Evolutionary conservation across 1,140 invertebrate species (phyloP).

Genomic region (Thrips palmi): DNA sequence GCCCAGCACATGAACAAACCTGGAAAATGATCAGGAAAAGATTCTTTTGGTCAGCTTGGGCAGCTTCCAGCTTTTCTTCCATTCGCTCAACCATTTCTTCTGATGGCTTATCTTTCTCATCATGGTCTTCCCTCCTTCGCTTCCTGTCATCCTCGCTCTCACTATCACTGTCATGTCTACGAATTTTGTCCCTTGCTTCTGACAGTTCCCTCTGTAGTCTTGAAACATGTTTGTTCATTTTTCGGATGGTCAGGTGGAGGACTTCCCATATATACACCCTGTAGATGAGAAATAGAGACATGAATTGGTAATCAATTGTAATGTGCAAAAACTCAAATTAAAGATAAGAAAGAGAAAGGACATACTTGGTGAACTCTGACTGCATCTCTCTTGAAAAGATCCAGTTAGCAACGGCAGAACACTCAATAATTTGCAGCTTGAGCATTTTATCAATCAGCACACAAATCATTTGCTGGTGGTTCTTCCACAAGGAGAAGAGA

Average conservation of each 20-base stretch:
- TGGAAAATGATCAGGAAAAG: conserved; percentile 95
- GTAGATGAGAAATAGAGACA: conserved; percentile 12
- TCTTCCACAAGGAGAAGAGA: conserved; percentile 84
- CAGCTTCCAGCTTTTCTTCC: conserved; percentile 87
- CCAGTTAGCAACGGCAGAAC: conserved; percentile 94
- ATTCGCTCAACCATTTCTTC: conserved; percentile 83
- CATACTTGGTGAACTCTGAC: conserved; percentile 74
- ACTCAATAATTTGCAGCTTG: conserved; percentile 93
- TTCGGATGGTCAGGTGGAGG: conserved; percentile 84
- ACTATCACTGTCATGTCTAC: conserved; percentile 56
- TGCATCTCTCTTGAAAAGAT: conserved; percentile 96
- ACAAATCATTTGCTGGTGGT: conserved; percentile 93
- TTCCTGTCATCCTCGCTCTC: conserved; percentile 32
- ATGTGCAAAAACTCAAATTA: neutral
- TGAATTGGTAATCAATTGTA: neutral
- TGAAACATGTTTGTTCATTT: conserved; percentile 89
- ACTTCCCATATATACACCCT: conserved; percentile 94
- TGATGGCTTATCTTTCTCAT: conserved; percentile 51
- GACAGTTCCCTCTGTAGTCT: conserved; percentile 68
- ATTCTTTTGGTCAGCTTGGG: conserved; percentile 91
- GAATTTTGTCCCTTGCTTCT: conserved; percentile 73
- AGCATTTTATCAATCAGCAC: conserved; percentile 93
- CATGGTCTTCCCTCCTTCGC: conserved; percentile 9
- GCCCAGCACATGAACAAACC: conserved; percentile 21
- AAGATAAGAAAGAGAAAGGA: conserved; percentile 7